Percentiles rank a stretch among this genome's conserved stretches.
Evolutionary conservation across 2,113 vertebrate species (phyloP).

Genomic region (Camelus dromedarius): DNA sequence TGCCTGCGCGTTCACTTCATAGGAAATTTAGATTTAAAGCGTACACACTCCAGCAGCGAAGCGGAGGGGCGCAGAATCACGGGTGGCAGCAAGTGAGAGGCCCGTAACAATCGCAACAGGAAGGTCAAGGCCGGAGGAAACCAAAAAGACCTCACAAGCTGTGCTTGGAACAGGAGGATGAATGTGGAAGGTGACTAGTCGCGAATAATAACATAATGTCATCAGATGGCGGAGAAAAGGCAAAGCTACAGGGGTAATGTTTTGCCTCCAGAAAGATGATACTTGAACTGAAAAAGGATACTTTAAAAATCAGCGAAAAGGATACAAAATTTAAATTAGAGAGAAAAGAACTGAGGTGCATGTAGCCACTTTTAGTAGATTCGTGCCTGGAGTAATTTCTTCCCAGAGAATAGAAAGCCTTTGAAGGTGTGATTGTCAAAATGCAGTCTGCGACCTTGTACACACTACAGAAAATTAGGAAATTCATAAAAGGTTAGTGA

Average conservation of each 20-base stretch:
- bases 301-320: not conserved
- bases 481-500: not conserved
- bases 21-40: not conserved
- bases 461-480: not conserved
- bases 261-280: not conserved
- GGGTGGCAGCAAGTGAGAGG: not conserved
- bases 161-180: slow-evolving; percentile 34
- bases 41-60: not conserved
- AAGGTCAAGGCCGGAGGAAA: slow-evolving; percentile 30
- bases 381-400: not conserved
- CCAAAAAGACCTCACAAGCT: not conserved
- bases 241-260: not conserved
- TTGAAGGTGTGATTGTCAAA: not conserved
- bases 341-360: not conserved
- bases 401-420: not conserved
- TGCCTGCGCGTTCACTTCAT: not conserved
- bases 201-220: not conserved
- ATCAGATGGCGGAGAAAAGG: not conserved
- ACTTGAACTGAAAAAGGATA: not conserved
- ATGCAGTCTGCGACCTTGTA: not conserved
- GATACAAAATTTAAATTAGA: not conserved
- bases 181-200: not conserved
- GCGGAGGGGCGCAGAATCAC: not conserved
- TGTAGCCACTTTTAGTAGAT: not conserved
- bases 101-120: not conserved